Conservation (phyloP, 2,888 invertebrate genomes). For the Ashinkailepas kermadecensis region DNA sequence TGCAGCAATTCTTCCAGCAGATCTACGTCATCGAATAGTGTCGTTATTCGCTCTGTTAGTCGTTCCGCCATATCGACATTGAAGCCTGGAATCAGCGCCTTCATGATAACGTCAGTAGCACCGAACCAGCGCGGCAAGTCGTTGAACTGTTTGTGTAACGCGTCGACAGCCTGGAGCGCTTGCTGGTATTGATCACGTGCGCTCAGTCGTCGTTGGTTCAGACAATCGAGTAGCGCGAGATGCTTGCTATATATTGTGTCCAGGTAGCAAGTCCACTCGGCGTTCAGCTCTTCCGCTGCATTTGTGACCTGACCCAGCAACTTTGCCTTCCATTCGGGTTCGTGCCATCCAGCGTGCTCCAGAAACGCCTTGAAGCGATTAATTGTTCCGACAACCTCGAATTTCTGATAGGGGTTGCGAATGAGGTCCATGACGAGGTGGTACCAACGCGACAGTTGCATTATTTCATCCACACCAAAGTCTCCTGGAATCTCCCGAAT, state of each 20-base stretch:
- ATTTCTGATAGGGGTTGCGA: not conserved
- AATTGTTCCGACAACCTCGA: not conserved
- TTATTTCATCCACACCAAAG: not conserved
- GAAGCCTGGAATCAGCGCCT: not conserved
- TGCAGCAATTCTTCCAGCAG: not conserved
- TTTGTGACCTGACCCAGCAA: not conserved
- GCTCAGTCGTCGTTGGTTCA: not conserved
- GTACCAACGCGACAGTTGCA: not conserved
- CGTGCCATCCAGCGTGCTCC: not conserved
- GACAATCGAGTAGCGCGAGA: not conserved
- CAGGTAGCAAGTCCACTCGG: not conserved
- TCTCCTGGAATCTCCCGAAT: not conserved
- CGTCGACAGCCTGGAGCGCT: not conserved
- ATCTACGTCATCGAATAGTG: not conserved
- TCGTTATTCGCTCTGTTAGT: not conserved
- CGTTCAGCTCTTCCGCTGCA: not conserved
- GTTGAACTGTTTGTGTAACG: not conserved
- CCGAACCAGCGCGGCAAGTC: not conserved
- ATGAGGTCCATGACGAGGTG: not conserved
- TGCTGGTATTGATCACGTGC: not conserved
- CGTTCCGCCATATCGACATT: not conserved
- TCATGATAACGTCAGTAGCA: not conserved
- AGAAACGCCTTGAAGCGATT: not conserved
- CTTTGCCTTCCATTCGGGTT: not conserved
- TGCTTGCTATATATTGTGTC: not conserved